phyloP scores from a whole-genome alignment of 2,888 invertebrate genomes.

The Leptura quadrifasciata region DNA sequence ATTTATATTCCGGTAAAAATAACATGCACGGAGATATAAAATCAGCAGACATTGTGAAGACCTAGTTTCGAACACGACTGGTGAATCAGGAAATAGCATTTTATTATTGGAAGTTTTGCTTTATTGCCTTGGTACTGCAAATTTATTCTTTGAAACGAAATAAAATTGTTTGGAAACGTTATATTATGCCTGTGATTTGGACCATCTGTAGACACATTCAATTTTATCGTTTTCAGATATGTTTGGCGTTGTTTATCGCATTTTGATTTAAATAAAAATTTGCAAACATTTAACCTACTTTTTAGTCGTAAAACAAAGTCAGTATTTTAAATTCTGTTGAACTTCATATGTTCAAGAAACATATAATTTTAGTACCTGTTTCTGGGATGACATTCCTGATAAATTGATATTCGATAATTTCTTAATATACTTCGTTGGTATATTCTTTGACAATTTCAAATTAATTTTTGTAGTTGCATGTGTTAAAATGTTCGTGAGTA shows the following conservation, averaged over 20 bases:
- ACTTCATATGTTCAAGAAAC: background rate
- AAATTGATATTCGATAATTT: background rate
- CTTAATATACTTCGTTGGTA: background rate
- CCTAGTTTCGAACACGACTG: background rate
- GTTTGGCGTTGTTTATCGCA: conserved; percentile 22
- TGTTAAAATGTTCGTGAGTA: too few species aligned
- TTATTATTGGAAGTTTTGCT: conserved; percentile 12
- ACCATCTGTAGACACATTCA: conserved; percentile 19
- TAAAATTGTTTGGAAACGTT: conserved; percentile 20
- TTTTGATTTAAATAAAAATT: conserved; percentile 4
- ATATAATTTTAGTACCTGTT: background rate
- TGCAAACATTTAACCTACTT: conserved; percentile 9
- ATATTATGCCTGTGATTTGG: background rate
- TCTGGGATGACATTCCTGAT: background rate
- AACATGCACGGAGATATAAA: background rate
- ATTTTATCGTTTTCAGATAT: conserved; percentile 28
- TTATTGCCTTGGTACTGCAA: background rate
- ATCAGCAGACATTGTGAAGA: background rate
- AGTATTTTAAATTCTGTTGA: background rate
- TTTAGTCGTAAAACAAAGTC: background rate
- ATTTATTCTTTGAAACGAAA: conserved; percentile 17
- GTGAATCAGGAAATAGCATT: conserved; percentile 5
- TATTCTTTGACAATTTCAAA: background rate
- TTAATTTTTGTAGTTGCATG: background rate
- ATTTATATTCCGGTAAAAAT: background rate